phyloP scores from a whole-genome alignment of 2,888 invertebrate species.

The Pediacus dermestoides region DNA sequence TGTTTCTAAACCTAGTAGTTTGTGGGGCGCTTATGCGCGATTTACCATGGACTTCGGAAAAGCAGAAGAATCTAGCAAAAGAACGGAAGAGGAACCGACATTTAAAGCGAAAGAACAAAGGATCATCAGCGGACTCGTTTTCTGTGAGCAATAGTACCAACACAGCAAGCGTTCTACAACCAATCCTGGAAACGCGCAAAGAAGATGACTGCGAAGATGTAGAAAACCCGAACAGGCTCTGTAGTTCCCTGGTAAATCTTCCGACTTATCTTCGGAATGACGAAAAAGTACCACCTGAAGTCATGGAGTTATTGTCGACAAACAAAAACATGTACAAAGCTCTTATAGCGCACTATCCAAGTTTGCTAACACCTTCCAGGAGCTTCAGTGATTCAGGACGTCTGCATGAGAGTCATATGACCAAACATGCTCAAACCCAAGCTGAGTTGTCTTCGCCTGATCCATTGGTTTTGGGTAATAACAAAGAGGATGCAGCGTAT shows the following conservation, averaged over 20 bases:
- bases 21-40: conserved; percentile 82
- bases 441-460: conserved; percentile 41
- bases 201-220: conserved; percentile 31
- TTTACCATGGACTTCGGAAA: conserved; percentile 62
- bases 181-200: conserved; percentile 49
- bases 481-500: conserved; percentile 50
- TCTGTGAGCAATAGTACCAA: conserved; percentile 67
- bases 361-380: conserved; percentile 65
- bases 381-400: conserved; percentile 68
- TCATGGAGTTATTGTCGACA: conserved; percentile 67
- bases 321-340: conserved; percentile 69
- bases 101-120: conserved; percentile 54
- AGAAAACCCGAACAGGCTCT: conserved; percentile 54
- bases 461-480: conserved; percentile 10
- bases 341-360: conserved; percentile 71
- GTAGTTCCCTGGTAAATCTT: conserved; percentile 77
- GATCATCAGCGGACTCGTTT: conserved; percentile 68
- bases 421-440: conserved; percentile 41
- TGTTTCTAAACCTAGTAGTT: conserved; percentile 77
- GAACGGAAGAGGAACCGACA: conserved; percentile 61
- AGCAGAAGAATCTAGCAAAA: conserved; percentile 61
- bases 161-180: conserved; percentile 57
- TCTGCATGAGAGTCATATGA: conserved; percentile 48
- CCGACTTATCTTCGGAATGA: conserved; percentile 80
- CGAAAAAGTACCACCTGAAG: conserved; percentile 73